Conservation (phyloP, 2,888 invertebrate genomes). For the Drosophila borealis region DNA sequence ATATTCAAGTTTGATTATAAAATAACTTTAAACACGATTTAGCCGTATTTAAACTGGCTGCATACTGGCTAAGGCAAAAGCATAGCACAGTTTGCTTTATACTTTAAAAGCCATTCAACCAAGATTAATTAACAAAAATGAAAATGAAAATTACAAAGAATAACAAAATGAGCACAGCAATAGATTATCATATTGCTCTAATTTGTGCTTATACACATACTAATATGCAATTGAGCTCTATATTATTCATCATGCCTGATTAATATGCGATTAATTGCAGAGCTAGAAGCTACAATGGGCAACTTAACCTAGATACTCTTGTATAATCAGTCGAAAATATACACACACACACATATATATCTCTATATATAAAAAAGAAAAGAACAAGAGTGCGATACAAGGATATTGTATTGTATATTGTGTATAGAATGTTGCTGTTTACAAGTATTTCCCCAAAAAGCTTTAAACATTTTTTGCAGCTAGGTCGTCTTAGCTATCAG, state of each 20-base stretch:
- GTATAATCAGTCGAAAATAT: neutral
- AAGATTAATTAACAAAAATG: neutral
- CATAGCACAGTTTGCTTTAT: constrained; percentile 9
- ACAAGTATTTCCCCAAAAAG: neutral
- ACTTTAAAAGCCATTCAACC: constrained; percentile 8
- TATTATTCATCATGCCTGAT: constrained; percentile 31
- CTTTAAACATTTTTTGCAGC: neutral
- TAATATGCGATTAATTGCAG: too few species aligned
- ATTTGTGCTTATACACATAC: constrained; percentile 26
- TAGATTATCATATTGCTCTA: constrained; percentile 9
- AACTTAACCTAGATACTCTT: neutral
- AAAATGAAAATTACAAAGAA: too few species aligned
- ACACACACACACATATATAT: too few species aligned
- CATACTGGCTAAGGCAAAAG: constrained; percentile 6
- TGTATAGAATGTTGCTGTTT: neutral
- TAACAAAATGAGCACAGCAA: constrained; percentile 7
- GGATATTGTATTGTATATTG: neutral
- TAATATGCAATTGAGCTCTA: constrained; percentile 5
- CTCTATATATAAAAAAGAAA: neutral
- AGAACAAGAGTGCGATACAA: neutral
- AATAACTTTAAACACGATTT: constrained; percentile 5
- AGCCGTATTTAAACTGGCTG: constrained; percentile 15
- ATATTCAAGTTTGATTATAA: constrained; percentile 19
- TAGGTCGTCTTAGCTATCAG: neutral
- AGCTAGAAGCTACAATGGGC: constrained; percentile 27